These are phyloP conservation scores for Pristionchus exspectatus DNA, from an alignment of 2,888 invertebrate genomes.

Conservation along the genomic window DNA sequence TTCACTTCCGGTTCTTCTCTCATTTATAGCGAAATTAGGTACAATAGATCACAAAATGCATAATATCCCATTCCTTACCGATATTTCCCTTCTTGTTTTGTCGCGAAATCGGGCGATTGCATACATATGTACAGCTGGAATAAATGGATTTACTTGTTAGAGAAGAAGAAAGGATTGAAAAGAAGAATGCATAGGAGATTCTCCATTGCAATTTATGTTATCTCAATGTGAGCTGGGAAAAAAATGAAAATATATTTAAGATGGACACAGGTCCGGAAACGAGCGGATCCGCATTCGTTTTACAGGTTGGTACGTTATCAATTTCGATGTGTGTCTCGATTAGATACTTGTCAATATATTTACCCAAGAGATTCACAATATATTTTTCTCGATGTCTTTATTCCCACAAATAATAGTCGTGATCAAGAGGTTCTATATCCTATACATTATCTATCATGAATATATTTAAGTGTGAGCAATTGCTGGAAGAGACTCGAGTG, in stretches of 20 bases:
- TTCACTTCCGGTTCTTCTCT: conserved; percentile 37
- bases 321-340: not conserved
- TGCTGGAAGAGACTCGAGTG: conserved; percentile 49
- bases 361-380: not conserved
- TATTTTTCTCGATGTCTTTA: not conserved
- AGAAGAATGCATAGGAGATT: conserved; percentile 34
- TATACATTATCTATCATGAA: not conserved
- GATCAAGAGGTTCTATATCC: no score
- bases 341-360: not conserved
- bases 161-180: not conserved
- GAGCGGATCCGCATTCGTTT: conserved; percentile 39
- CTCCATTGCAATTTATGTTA: conserved; percentile 39
- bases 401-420: no score
- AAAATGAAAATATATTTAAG: not conserved
- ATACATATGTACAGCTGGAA: conserved; percentile 52
- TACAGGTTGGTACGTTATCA: not conserved
- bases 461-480: conserved; percentile 45
- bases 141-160: conserved; percentile 38
- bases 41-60: conserved; percentile 49
- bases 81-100: conserved; percentile 15
- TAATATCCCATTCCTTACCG: not conserved
- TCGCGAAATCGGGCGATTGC: conserved; percentile 32
- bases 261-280: conserved; percentile 34
- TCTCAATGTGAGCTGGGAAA: not conserved
- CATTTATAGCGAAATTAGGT: conserved; percentile 33